Evolutionary conservation across 92 coral and sea anemone species (phyloP), one percentile per base, ranked within the genome.

Genomic region (Porites rus): DNA sequence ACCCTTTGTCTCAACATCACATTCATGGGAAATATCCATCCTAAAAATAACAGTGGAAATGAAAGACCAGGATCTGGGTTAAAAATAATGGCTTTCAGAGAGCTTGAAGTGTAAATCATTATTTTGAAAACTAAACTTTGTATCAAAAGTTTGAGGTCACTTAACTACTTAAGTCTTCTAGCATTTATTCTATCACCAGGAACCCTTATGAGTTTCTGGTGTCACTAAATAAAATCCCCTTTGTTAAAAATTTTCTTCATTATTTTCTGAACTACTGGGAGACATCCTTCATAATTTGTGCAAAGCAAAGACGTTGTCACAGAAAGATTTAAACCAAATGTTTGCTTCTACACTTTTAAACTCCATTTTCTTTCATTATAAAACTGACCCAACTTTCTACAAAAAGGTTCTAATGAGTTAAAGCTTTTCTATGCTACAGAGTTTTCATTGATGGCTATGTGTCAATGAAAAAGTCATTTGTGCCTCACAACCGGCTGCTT

Each of bases 401-500:
- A 77, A 85, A 79, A 85, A 76, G 76, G 71, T 77, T 76, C 59
- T 31, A 28, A 66, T 82, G 68, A 76, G 13, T 25, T 74, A 2
- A 74, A 53, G 50, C 24, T 56, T 72, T 19, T 51, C 17, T 66
- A 76, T 85, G 7, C 82, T 68, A 51, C 80, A 17, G 72, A 85
- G 12, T 56, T 65, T 46, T 43, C 31, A 25, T 66, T 76, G 50
- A n/a, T 25, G 54, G 25, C 83, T 31, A 50, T 67, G 51, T 19
- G 8, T 8, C 0, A 43, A 56, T 10, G 22, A 20, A 59, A 80
- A 70, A 52, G 77, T 94, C 87, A 94, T 93, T 94, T 94, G 87
- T 94, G 94, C 86, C 96, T 88, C 60, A 91, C 85, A 79, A 86
- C 98, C 11, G 96, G 91, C 78, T 90, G 95, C 52, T 94, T 96